Evolutionary conservation across 2,888 invertebrate species (phyloP), one percentile per base, ranked within the genome.

Genomic region (Drosophila infuscata): DNA sequence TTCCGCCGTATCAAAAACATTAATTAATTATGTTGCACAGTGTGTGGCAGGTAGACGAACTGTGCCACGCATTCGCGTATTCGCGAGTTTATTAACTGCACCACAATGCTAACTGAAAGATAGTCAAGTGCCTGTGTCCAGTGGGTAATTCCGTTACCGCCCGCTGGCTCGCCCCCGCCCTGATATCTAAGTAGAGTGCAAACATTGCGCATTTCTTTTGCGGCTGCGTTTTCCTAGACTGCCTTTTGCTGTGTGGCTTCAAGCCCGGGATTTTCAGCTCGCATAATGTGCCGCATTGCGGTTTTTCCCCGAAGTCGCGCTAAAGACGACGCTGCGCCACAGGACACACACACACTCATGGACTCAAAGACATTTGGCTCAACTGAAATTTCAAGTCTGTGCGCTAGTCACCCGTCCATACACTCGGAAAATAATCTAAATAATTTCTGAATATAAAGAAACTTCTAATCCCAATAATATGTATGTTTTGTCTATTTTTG

Each of bases 281-380:
- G 89, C 89, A 91, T 91, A 91, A 91, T 91, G 84, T 91, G 91
- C 90, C 90, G 90, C 90, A 91, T 76, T 91, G 90, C 90, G 91
- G 90, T 76, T 89, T 88, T 91, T 91, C 71, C 83, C 83, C 70
- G 70, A 71, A 84, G 76, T 85, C 74, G 74, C 68, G 60, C 57
- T 66, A 81, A 70, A 83, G 82, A 82, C 80, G 72, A 73, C 62
- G 69, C 66, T 71, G 48, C 72, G 64, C 81, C 79, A 71, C 79
- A 84, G 75, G 73, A 80, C 73, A 60, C 56, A 58, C 71, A 71
- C 56, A 70, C 29, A 46, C 52, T 36, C 57, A 56, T 29, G 46
- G 52, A 49, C 49, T 68, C 20, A 54, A 49, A 67, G 58, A 76
- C 56, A 66, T 64, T 75, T 64, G 62, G 69, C 68, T 76, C 65